phyloP scores from a whole-genome alignment of 2,113 vertebrate genomes.

The Leucosticte australis region DNA sequence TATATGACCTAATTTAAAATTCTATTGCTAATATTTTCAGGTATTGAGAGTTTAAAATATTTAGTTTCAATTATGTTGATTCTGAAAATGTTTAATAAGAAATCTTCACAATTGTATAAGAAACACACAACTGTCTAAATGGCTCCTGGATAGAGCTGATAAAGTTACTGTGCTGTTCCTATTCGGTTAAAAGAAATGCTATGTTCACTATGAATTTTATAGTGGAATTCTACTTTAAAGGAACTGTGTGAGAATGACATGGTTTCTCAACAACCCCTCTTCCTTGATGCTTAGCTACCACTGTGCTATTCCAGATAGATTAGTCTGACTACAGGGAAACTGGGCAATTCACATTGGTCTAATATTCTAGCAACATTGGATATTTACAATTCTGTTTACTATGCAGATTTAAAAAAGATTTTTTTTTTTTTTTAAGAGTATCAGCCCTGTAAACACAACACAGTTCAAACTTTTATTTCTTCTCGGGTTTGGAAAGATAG shows the following conservation, averaged over 20 bases:
- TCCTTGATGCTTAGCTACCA: not conserved
- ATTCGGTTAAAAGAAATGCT: not conserved
- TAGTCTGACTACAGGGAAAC: not conserved
- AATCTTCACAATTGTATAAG: not conserved
- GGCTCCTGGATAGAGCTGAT: not conserved
- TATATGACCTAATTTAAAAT: not conserved
- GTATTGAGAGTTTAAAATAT: not conserved
- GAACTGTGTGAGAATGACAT: not conserved
- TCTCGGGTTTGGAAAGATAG: not conserved
- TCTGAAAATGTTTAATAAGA: not conserved
- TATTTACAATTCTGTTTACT: not conserved
- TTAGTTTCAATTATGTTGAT: not conserved
- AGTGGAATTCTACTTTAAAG: not conserved
- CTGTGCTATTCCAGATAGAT: not conserved
- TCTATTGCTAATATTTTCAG: conserved; percentile 5
- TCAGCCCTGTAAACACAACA: not conserved
- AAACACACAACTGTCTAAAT: not conserved
- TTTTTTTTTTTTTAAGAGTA: not conserved
- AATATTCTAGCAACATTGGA: not conserved
- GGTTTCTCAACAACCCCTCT: not conserved
- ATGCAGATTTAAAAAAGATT: not conserved
- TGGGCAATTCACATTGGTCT: not conserved
- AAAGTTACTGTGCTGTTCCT: not conserved
- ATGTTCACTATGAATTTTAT: not conserved
- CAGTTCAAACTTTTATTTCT: not conserved